Conservation (phyloP, 2,797 vertebrate genomes). For the Hypotaenidia philippensis region DNA sequence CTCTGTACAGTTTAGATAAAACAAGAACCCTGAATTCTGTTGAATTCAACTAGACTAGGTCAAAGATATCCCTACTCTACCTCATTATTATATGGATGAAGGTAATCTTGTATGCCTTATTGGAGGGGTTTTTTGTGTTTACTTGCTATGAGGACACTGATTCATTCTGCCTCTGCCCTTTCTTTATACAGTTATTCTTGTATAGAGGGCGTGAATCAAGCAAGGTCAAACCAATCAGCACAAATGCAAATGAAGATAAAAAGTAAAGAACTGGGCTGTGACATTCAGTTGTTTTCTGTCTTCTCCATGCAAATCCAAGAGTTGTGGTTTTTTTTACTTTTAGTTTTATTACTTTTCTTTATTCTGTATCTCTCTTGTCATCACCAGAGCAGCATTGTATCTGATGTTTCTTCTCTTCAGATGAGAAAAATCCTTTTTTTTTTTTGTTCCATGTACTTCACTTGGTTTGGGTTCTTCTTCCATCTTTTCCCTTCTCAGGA, state of each 20-base stretch:
- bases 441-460: not conserved
- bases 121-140: not conserved
- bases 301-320: not conserved
- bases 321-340: not conserved
- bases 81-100: not conserved
- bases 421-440: not conserved
- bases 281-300: not conserved
- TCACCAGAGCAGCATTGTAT: not conserved
- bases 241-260: slow-evolving; percentile 44
- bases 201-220: not conserved
- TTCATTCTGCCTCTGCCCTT: slow-evolving; percentile 1
- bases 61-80: not conserved
- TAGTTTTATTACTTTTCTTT: not conserved
- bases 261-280: not conserved
- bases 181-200: slow-evolving; percentile 3
- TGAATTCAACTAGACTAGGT: not conserved
- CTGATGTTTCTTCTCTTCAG: not conserved
- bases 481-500: not conserved
- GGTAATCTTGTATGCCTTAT: not conserved
- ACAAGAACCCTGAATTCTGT: not conserved
- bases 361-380: not conserved
- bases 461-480: not conserved
- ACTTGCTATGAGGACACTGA: not conserved
- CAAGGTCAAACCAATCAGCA: slow-evolving; percentile 55
- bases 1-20: not conserved